Conservation (phyloP, 2,888 invertebrate species). For the Caenorhabditis sulstoni region DNA sequence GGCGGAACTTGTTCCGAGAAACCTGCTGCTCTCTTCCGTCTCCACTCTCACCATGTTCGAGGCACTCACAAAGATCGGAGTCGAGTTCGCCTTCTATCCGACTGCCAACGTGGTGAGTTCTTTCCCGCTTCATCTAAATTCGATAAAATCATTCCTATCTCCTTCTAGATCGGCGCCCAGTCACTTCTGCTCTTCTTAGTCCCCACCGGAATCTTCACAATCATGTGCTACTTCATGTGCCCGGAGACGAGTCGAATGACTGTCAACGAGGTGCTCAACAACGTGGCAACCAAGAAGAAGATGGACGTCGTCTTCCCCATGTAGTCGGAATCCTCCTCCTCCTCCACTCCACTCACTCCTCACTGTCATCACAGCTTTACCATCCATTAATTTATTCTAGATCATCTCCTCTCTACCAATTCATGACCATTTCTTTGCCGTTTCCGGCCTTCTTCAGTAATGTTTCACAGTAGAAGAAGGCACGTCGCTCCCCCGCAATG, state of each 20-base stretch:
- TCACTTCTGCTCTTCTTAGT: conserved; percentile 66
- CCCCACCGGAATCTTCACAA: conserved; percentile 64
- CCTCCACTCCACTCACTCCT: background rate
- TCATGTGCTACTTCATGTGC: conserved; percentile 64
- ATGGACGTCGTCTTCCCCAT: conserved; percentile 62
- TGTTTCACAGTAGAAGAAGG: conserved; percentile 18
- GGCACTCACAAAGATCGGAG: conserved; percentile 67
- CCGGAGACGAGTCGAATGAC: conserved; percentile 67
- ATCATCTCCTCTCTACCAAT: conserved; percentile 23
- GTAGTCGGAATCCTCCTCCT: conserved; percentile 28
- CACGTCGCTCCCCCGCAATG: background rate
- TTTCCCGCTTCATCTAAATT: conserved; percentile 4
- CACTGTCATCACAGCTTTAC: conserved; percentile 1
- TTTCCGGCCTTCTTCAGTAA: conserved; percentile 20
- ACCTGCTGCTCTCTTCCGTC: conserved; percentile 61
- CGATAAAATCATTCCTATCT: background rate
- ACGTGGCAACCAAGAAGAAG: conserved; percentile 60
- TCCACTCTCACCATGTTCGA: conserved; percentile 67
- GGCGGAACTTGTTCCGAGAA: conserved; percentile 68
- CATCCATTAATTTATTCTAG: conserved; percentile 30
- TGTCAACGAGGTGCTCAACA: conserved; percentile 68
- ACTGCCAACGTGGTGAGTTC: conserved; percentile 66
- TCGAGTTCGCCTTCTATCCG: conserved; percentile 71
- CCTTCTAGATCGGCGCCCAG: conserved; percentile 64
- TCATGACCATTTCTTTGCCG: conserved; percentile 19